Base-by-base conservation (phyloP, 2,797 vertebrate genomes). In the Peromyscus eremicus region DNA sequence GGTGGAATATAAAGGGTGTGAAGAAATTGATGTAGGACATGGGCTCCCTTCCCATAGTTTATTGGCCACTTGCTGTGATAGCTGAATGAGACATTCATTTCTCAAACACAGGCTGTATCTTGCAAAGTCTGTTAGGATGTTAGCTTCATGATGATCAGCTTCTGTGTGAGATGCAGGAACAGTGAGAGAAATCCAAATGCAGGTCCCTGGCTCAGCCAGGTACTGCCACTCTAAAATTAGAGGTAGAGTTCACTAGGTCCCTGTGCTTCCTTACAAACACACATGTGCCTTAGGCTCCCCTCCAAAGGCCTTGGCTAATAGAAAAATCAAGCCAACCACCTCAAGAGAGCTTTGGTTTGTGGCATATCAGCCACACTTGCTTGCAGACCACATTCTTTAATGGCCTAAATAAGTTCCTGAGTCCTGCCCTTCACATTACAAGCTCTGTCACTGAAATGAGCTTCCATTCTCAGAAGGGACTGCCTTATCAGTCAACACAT, bases 101-200 rank as follows among this genome's bases (percentile, higher is more conserved):
- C n/a, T 90, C 79, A 96, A 10, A 82, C 23, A 55, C 19, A 92
- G 70, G 71, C 2, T 57, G 17, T n/a, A 34, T 75, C 60, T 89
- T 17, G 5, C 27, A 94, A 92, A 27, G 4, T 92, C 73, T 87
- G 29, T 94, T 89, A 88, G 89, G 16, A 81, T 81, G 79, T 79
- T 73, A 55, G 37, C 19, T 96, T 85, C 70, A 70, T 40, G 14
- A 34, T 71, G 32, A 95, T 77, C 60, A 83, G 29, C 43, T 91
- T 17, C 23, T 88, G 0, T 49, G 64, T 82, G 29, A 87, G 25
- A 62, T 14, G 3, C 10, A 66, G 62, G 17, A 34, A 66, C 29
- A 49, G 40, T 32, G 29, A 84, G 64, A 32, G 64, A 85, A 66
- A 68, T n/a, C 6, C 32, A 68, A 85, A n/a, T n/a, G 5, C 43